Evolutionary conservation across 2,113 vertebrate species (phyloP), one percentile per base, ranked within the genome.

Genomic region (Mastomys natalensis): DNA sequence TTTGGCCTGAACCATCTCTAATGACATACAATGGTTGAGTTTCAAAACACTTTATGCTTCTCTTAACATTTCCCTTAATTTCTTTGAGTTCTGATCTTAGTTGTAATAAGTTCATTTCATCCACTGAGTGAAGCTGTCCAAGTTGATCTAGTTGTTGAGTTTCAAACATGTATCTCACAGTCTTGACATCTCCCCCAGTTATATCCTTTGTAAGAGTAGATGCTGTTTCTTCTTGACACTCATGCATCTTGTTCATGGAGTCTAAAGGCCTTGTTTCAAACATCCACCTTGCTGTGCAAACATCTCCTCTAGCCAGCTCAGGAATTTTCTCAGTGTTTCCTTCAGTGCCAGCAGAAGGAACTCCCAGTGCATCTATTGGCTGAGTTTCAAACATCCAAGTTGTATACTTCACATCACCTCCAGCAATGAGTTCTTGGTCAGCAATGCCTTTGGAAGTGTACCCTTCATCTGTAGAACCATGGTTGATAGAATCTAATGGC

Each of bases 301-400:
- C 98, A 96, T 98, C 98, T 95, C 98, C 99, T 97, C 98, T 99
- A 45, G 98, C 98, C 76, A 98, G 91, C 91, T 99, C 98, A 80
- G 99, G 99, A 89, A 98, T 98, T 95, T 98, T 99, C 86, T 98
- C 98, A 84, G 90, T 97, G 60, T 96, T 98, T 97, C 98, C 98
- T 93, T 97, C 87, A 9, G 95, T 98, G 55, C 68, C 96, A 40
- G 95, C 91, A 85, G 98, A 97, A 95, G 89, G 94, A 70, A 95
- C 84, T 1, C 97, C 86, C n/a, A 99, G 93, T 22, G 91, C 78
- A 89, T 99, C 99, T 19, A 99, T 99, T 21, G 98, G 98, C 73
- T 99, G 99, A 4, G 98, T 99, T 98, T 99, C 99, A 98, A 99
- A 99, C 99, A 99, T 99, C 98, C 99, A 99, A 13, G 99, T 98